A percentile compares a stretch with the other conserved stretches of the same genome.
These are phyloP conservation scores for Gallinago undulata DNA, from an alignment of 2,113 vertebrate genomes.

Conservation along the genomic window DNA sequence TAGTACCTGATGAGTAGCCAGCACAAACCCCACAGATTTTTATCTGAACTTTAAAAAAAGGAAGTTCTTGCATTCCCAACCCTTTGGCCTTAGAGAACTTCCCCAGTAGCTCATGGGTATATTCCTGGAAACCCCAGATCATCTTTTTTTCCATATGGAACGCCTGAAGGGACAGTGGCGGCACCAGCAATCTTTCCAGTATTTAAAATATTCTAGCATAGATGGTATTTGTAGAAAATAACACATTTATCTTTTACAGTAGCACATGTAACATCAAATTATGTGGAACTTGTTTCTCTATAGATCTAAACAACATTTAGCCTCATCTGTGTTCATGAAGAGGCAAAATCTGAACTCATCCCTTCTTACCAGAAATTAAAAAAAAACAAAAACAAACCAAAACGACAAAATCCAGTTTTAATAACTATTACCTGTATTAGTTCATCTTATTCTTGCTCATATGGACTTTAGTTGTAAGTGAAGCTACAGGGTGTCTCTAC, in stretches of 20 bases:
- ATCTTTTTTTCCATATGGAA: neutral
- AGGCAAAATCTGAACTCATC: neutral
- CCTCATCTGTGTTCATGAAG: neutral
- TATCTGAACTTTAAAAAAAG: neutral
- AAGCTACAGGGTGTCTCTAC: neutral
- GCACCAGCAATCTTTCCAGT: neutral
- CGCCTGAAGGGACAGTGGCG: neutral
- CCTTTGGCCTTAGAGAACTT: neutral
- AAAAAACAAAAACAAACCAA: neutral
- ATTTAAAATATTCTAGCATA: neutral
- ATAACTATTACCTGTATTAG: neutral
- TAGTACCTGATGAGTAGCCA: neutral
- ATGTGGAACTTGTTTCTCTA: neutral
- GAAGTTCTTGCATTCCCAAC: neutral
- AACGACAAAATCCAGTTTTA: neutral
- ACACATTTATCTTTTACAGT: neutral
- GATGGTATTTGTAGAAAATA: neutral
- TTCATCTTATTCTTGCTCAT: neutral
- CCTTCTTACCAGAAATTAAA: neutral
- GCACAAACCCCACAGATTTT: neutral
- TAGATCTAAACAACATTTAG: neutral
- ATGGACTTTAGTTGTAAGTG: neutral
- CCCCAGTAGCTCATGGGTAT: neutral
- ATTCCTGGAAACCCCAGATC: neutral
- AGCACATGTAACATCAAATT: accelerated